Evolutionary conservation across 2,113 vertebrate species (phyloP).

Genomic region (Colinus virginianus): DNA sequence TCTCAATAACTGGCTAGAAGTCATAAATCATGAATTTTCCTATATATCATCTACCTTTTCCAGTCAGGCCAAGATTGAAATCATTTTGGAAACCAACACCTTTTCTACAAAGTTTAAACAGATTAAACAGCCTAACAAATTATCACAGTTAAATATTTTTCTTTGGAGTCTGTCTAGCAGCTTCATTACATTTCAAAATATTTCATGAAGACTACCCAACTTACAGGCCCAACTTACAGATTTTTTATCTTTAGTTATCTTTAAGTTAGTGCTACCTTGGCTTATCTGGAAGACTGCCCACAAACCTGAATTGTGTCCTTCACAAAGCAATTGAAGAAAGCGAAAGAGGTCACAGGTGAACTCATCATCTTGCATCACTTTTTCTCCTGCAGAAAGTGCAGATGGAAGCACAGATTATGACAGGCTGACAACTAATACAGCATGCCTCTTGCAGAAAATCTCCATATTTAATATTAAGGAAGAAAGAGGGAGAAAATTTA

Average conservation of each 20-base stretch:
- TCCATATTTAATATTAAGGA: not conserved
- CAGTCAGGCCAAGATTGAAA: not conserved
- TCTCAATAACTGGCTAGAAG: not conserved
- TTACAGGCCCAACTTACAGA: not conserved
- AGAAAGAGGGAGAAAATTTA: constrained; percentile 27
- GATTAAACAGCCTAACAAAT: not conserved
- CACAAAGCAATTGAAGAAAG: constrained; percentile 95
- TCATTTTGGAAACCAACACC: not conserved
- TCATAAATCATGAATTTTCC: not conserved
- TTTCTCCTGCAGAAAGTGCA: constrained; percentile 88
- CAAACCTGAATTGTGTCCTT: constrained; percentile 96
- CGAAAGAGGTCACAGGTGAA: constrained; percentile 98
- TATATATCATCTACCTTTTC: not conserved
- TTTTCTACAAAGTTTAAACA: not conserved
- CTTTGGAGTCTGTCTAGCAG: not conserved
- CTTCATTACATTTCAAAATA: not conserved
- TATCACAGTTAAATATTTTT: not conserved
- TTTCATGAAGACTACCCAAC: not conserved
- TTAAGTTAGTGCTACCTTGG: not conserved
- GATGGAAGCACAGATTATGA: constrained; percentile 37
- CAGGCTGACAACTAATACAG: not conserved
- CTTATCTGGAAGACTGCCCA: constrained; percentile 2
- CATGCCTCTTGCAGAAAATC: not conserved
- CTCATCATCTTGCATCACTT: constrained; percentile 96
- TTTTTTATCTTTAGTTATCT: not conserved